Base-by-base conservation (phyloP, 2,888 invertebrate genomes). In the Chloromyia formosa region DNA sequence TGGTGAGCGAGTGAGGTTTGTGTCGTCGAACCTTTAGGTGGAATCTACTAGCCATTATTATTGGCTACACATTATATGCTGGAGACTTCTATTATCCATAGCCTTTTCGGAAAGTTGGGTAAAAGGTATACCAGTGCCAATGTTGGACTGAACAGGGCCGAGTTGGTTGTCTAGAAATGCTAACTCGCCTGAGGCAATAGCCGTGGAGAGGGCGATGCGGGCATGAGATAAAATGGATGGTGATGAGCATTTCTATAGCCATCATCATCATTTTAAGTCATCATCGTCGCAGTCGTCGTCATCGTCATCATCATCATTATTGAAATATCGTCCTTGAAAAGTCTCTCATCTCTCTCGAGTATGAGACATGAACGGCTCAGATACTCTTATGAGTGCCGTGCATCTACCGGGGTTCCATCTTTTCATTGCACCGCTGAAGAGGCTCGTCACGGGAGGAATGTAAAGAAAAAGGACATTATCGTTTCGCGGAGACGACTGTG, bases 261-360 rank as follows among this genome's bases (percentile, higher is more conserved):
- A 71, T 73, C 74, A 74, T 76, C 76, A 71, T 76, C 66, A 74
- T 76, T 76, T 74, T 56, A 71, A 69, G 66, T 73, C 75, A 71
- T 72, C 40, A 74, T 76, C 76, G 64, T 74, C 35, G 66, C n/a
- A n/a, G n/a, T n/a, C n/a, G n/a, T n/a, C n/a, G n/a, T 73, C 75
- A 62, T 72, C 40, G 68, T 76, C 76, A 71, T 74, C 35, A 76
- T 76, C 76, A 76, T 76, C 71, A 76, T 72, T 76, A 74, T 76
- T 76, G 76, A 76, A 76, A 76, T 76, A 72, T 74, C 62, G 71
- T 74, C 60, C 72, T 74, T 76, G 74, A 64, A 42, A 66, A 49
- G 22, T n/a, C 49, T 49, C 49, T n/a, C 49, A 49, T 35, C 27
- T 35, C 27, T 62, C 27, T 42, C 16, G 22, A 22, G 66, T 49